phyloP scores from a whole-genome alignment of 1,140 invertebrate genomes.

The Hydropsyche tenuis region DNA sequence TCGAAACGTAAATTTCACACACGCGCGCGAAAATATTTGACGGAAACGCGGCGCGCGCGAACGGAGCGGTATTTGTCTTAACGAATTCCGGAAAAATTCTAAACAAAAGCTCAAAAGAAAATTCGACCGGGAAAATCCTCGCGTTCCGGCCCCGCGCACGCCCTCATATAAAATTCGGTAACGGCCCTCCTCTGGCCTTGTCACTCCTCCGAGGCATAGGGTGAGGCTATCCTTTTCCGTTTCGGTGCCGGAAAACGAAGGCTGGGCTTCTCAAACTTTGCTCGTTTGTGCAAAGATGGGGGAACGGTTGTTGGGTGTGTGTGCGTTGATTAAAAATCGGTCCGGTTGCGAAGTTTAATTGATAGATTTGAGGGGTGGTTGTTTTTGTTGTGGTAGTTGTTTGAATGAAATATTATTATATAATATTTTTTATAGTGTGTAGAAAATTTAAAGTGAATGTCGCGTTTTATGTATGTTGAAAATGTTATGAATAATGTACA shows the following conservation, averaged over 20 bases:
- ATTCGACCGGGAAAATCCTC: constrained; percentile 25
- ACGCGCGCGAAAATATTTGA: not conserved
- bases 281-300: too few relatives aligned
- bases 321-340: too few relatives aligned
- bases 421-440: too few relatives aligned
- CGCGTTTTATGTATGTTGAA: too few relatives aligned
- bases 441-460: too few relatives aligned
- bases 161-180: constrained; percentile 27
- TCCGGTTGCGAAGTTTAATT: too few relatives aligned
- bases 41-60: not conserved
- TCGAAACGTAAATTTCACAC: too few relatives aligned
- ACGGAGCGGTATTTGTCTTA: constrained; percentile 9
- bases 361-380: too few relatives aligned
- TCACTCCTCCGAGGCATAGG: not conserved
- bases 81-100: constrained; percentile 20
- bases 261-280: not conserved
- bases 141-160: not conserved
- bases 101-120: constrained; percentile 14
- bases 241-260: not conserved
- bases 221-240: not conserved
- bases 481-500: too few relatives aligned
- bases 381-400: too few relatives aligned
- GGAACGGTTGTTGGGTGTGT: too few relatives aligned
- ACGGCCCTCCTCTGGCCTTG: not conserved
- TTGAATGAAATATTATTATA: too few relatives aligned